phyloP scores from a whole-genome alignment of 37 sponge, comb jelly and placozoan genomes.

The Agelas oroides region DNA sequence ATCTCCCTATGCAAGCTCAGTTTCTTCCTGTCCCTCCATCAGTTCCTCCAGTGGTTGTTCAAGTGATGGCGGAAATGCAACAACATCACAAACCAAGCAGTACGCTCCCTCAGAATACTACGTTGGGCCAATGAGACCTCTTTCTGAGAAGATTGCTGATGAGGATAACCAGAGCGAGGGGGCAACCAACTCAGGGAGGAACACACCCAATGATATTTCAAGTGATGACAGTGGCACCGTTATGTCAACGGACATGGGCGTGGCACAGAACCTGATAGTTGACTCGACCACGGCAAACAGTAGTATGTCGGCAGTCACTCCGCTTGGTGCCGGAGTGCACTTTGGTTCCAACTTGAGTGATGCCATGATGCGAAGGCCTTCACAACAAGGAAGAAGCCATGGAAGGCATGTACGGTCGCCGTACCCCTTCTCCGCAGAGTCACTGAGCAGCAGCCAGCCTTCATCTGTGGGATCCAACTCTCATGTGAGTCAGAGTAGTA shows the following conservation, averaged over 20 bases:
- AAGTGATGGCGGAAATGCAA: conserved; percentile 37
- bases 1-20: conserved; percentile 39
- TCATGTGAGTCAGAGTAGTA: conserved; percentile 9
- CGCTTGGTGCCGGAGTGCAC: too few species aligned
- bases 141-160: conserved; percentile 40
- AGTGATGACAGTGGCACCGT: conserved; percentile 19
- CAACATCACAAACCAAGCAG: not conserved
- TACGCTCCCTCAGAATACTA: conserved; percentile 67
- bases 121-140: conserved; percentile 53
- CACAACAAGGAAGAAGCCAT: too few species aligned
- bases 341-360: too few species aligned
- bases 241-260: too few species aligned
- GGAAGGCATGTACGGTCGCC: not conserved
- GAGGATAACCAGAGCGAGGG: conserved; percentile 53
- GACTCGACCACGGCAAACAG: too few species aligned
- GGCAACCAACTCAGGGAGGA: conserved; percentile 52
- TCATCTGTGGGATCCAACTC: conserved; percentile 8
- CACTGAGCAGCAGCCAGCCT: conserved; percentile 29
- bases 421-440: conserved; percentile 37
- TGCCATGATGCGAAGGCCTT: too few species aligned
- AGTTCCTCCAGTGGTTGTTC: conserved; percentile 75
- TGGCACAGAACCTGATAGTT: too few species aligned
- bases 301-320: too few species aligned
- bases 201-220: conserved; percentile 37
- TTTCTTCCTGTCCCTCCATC: conserved; percentile 49